These are phyloP conservation scores for Meriones psammophilus DNA, from an alignment of 2,797 vertebrate species.

Conservation along the genomic window DNA sequence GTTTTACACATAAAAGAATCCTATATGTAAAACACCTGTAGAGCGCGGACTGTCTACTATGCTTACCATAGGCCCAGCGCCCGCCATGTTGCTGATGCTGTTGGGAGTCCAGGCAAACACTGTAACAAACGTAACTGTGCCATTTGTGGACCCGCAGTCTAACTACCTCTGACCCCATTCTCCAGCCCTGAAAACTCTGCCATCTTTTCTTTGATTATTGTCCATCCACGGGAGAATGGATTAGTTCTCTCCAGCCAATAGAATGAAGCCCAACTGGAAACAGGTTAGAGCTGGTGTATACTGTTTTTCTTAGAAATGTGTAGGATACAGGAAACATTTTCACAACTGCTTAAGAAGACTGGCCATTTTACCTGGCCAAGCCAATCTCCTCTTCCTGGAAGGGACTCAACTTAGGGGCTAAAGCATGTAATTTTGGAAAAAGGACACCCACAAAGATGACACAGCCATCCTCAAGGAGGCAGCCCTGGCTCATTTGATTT, in stretches of 20 bases:
- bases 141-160: conserved; percentile 14
- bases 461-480: not conserved
- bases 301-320: conserved; percentile 46
- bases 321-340: not conserved
- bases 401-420: not conserved
- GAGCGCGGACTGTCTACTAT: conserved; percentile 14
- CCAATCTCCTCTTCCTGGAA: not conserved
- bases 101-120: conserved; percentile 46
- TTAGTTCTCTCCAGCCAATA: conserved; percentile 57
- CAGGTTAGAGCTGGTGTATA: conserved; percentile 29
- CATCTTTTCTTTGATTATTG: conserved; percentile 49
- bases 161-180: conserved; percentile 29
- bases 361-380: not conserved
- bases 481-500: not conserved
- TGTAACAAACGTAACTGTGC: conserved; percentile 46
- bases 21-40: conserved; percentile 79
- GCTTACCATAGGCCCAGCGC: conserved; percentile 31
- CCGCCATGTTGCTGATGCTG: conserved; percentile 21
- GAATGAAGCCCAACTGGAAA: conserved; percentile 62
- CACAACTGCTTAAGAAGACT: conserved; percentile 5
- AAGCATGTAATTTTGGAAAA: conserved; percentile 33
- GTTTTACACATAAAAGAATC: conserved; percentile 76
- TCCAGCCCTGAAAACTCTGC: conserved; percentile 39
- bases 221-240: conserved; percentile 12
- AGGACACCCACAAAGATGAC: conserved; percentile 22